Evolutionary conservation across 1,140 invertebrate species (phyloP).

Genomic region (Phortica variegata): DNA sequence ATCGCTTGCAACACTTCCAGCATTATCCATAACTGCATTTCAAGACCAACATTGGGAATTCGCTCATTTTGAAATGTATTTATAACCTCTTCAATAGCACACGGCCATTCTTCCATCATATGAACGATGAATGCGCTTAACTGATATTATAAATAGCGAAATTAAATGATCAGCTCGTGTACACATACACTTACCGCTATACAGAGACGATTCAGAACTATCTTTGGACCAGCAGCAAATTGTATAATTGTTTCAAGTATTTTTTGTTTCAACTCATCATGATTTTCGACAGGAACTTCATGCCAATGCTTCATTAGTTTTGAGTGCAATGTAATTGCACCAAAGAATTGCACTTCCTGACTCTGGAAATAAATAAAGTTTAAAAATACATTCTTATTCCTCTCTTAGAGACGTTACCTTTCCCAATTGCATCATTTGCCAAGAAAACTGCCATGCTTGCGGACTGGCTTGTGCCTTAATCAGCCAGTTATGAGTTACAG

Average conservation of each 20-base stretch:
- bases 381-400: slow-evolving; percentile 20
- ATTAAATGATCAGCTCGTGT: neutral
- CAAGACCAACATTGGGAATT: slow-evolving; percentile 60
- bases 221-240: slow-evolving; percentile 75
- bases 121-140: slow-evolving; percentile 70
- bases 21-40: slow-evolving; percentile 64
- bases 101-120: slow-evolving; percentile 67
- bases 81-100: slow-evolving; percentile 66
- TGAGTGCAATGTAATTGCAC: slow-evolving; percentile 80
- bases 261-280: slow-evolving; percentile 72
- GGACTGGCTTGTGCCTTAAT: slow-evolving; percentile 76
- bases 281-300: slow-evolving; percentile 77
- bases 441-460: slow-evolving; percentile 87
- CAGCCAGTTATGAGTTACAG: slow-evolving; percentile 80
- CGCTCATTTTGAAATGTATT: slow-evolving; percentile 65
- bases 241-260: slow-evolving; percentile 74
- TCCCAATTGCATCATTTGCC: slow-evolving; percentile 76
- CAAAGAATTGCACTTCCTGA: slow-evolving; percentile 89
- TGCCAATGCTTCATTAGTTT: slow-evolving; percentile 85
- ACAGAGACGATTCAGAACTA: slow-evolving; percentile 82
- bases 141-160: slow-evolving; percentile 46
- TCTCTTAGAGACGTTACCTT: slow-evolving; percentile 62
- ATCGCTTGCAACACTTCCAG: slow-evolving; percentile 76
- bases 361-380: slow-evolving; percentile 59
- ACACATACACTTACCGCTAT: slow-evolving; percentile 72